Evolutionary conservation across 2,797 vertebrate species (phyloP), one percentile per base, ranked within the genome.

Genomic region (Otolemur crassicaudatus): DNA sequence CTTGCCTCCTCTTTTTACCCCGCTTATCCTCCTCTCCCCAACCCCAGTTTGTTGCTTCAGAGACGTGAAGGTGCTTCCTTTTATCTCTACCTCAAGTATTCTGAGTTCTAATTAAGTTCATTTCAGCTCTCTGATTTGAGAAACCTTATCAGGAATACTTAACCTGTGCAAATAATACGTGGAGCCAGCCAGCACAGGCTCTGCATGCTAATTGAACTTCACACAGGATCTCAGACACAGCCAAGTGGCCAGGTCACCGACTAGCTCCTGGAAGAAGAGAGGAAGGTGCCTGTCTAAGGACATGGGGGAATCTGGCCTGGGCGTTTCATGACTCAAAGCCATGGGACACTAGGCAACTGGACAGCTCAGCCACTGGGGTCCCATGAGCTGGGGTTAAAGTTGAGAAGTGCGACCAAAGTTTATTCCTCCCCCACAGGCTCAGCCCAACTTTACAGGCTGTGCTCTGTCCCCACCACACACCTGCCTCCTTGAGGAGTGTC

Each of bases 111-210:
- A 98, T 98, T 98, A 98, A 97, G 98, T 97, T 98, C 98, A 98
- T 97, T 98, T 98, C 97, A 97, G 93, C 82, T 97, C 93, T 98
- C 96, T 98, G 97, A 98, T 98, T 98, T 98, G 83, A 98, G 96
- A 97, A 98, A 87, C 87, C 97, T 98, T 98, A 98, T 98, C 97
- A 98, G 97, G 87, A 98, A 98, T 97, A 97, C 87, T 98, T 98
- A 98, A 98, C 97, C 97, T 97, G 96, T 95, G 96, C 96, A 98
- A 98, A 98, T 97, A 98, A 97, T 96, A 98, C 96, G 83, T 96
- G 97, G 79, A 97, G 95, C 94, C 87, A 67, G 97, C 80, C 96
- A 93, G 95, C 77, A 91, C 85, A 23, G 67, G 77, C 73, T 72
- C 87, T 23, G 98, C 98, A 98, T 98, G 89, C 58, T 98, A 98